Evolutionary conservation across 2,113 vertebrate species (phyloP), one percentile per base, ranked within the genome.

Genomic region (Cairina moschata): DNA sequence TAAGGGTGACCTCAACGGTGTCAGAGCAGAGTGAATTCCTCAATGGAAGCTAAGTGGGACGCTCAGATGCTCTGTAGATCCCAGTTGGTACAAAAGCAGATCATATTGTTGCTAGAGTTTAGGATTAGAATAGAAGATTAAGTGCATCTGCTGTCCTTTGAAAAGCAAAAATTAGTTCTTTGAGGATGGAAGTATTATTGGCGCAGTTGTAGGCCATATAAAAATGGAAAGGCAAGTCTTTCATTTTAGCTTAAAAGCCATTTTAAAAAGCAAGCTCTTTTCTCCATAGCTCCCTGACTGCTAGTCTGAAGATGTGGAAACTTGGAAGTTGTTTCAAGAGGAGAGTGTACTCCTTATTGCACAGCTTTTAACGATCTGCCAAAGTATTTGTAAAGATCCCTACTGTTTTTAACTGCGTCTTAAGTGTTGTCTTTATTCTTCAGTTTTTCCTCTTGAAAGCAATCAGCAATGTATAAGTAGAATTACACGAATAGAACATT

Each of bases 141-240:
- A 71, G 31, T 46, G 58, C 58, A 79, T 89, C 56, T 95, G 76
- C 74, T 89, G 71, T 74, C 85, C 94, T 95, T 83, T 86, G 86
- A 63, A 86, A 90, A 78, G 77, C 86, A 90, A 54, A 79, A 91
- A 65, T 66, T 3, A 48, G 21, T 90, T 91, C 22, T 77, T 52
- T 52, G 60, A 75, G 65, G 59, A 67, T 7, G 40, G 85, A 16
- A 86, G 48, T 60, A 25, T 29, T 84, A 68, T 44, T 93, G 36
- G n/a, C 73, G 54, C 0, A 2, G 31, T n/a, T 82, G 62, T 29
- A 76, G 44, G 44, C 74, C 60, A 79, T 66, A 28, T 0, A 60
- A 65, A 93, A 75, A 44, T 6, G 21, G 42, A 90, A 65, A 78
- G 28, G 26, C 48, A 60, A 72, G 46, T 81, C 48, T 75, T 90